Evolutionary conservation across 2,888 invertebrate genomes (phyloP).

Genomic region (Helicoverpa assulta): DNA sequence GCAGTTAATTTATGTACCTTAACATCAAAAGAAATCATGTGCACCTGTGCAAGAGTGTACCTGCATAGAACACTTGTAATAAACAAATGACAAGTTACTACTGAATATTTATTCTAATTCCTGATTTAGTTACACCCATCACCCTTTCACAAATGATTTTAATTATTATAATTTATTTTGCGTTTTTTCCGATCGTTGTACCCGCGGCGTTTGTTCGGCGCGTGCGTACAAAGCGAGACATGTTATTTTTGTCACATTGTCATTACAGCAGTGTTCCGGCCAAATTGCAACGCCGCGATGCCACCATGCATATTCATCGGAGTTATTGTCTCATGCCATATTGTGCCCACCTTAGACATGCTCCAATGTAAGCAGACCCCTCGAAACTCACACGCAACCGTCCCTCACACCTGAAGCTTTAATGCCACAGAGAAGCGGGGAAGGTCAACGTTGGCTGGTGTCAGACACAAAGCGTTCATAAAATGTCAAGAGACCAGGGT

Average conservation of each 20-base stretch:
- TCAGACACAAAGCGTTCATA: constrained; percentile 79
- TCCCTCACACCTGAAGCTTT: background rate
- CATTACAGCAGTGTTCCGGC: constrained; percentile 85
- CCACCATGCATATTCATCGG: constrained; percentile 87
- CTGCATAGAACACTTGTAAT: constrained; percentile 7
- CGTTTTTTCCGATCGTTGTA: background rate
- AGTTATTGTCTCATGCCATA: constrained; percentile 83
- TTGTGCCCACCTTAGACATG: constrained; percentile 76
- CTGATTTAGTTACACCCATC: constrained; percentile 10
- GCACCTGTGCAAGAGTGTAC: background rate
- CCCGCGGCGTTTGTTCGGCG: constrained; percentile 24
- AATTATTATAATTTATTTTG: constrained; percentile 2
- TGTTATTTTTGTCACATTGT: constrained; percentile 88
- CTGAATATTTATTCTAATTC: constrained; percentile 19
- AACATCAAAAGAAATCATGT: constrained; percentile 14
- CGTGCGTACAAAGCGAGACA: constrained; percentile 59
- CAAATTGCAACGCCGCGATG: constrained; percentile 86
- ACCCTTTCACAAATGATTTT: constrained; percentile 4
- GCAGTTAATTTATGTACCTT: constrained; percentile 10
- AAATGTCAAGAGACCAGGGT: constrained; percentile 79
- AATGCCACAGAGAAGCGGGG: constrained; percentile 26
- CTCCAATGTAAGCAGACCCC: constrained; percentile 69
- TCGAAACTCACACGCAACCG: constrained; percentile 28
- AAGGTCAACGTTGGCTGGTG: constrained; percentile 64
- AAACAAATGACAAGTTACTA: constrained; percentile 17